These are phyloP conservation scores for Corvus hawaiiensis DNA, from an alignment of 2,113 vertebrate species.

Conservation along the genomic window DNA sequence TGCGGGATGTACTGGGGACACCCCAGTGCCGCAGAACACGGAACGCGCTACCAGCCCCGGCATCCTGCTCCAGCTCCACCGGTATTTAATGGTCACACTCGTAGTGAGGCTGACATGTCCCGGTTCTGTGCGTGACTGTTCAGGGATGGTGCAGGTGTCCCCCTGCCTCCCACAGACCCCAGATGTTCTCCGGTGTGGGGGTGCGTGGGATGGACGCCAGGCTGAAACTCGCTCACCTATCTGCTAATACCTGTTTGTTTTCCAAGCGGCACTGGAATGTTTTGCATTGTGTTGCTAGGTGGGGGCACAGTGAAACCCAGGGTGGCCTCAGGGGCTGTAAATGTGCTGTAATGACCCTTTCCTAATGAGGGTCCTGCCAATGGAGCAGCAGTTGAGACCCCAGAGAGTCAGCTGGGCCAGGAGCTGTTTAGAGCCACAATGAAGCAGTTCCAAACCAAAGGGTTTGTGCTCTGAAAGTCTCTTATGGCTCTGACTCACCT, in stretches of 20 bases:
- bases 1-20: background rate
- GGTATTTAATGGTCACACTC: fast-evolving
- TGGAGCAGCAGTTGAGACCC: background rate
- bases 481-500: background rate
- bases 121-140: fast-evolving
- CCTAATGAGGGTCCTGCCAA: background rate
- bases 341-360: background rate
- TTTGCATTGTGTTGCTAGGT: background rate
- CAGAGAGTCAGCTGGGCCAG: background rate
- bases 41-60: background rate
- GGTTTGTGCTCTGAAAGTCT: background rate
- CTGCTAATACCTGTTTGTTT: background rate
- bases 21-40: background rate
- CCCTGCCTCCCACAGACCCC: background rate
- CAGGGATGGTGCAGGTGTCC: background rate
- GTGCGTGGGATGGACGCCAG: background rate
- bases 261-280: fast-evolving
- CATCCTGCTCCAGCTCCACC: fast-evolving
- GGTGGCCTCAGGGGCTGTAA: fast-evolving
- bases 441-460: background rate
- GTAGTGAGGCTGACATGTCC: fast-evolving
- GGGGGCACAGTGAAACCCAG: background rate
- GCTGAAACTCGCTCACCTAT: background rate
- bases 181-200: background rate
- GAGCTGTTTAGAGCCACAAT: background rate